Conservation (phyloP, 30 jellyfish, hydroid and myxozoan genomes). For the Aurelia aurita complex sp. Pacific region DNA sequence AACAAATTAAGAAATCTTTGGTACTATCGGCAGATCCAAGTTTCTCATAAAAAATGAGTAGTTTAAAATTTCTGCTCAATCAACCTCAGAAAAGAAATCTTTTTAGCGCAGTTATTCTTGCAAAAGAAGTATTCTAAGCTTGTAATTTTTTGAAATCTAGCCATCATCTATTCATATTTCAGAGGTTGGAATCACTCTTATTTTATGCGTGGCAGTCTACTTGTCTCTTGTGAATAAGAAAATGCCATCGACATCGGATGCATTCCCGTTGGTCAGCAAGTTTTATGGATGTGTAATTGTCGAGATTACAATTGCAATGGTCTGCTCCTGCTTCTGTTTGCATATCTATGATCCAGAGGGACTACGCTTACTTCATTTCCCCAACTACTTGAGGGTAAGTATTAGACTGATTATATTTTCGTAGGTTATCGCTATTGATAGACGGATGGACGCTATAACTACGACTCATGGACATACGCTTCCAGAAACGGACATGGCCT, state of each 20-base stretch:
- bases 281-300: constrained; percentile 83
- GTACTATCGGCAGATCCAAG: too few species aligned
- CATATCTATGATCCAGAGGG: constrained; percentile 92
- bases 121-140: too few species aligned
- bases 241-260: constrained; percentile 83
- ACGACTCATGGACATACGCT: too few species aligned
- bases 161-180: not conserved
- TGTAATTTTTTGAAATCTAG: too few species aligned
- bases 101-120: too few species aligned
- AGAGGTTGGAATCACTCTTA: constrained; percentile 89
- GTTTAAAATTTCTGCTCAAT: too few species aligned
- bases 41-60: too few species aligned
- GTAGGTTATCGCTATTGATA: too few species aligned
- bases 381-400: constrained; percentile 72
- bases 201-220: constrained; percentile 82
- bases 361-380: constrained; percentile 59
- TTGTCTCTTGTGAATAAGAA: constrained; percentile 72
- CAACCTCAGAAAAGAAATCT: too few species aligned
- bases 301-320: constrained; percentile 83
- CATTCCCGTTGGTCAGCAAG: constrained; percentile 75
- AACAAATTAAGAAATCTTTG: too few species aligned
- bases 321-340: constrained; percentile 79
- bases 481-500: too few species aligned
- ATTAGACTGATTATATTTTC: not conserved
- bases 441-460: too few species aligned